Conservation (phyloP, 2,797 vertebrate genomes). For the Bryconaethiops microstoma region DNA sequence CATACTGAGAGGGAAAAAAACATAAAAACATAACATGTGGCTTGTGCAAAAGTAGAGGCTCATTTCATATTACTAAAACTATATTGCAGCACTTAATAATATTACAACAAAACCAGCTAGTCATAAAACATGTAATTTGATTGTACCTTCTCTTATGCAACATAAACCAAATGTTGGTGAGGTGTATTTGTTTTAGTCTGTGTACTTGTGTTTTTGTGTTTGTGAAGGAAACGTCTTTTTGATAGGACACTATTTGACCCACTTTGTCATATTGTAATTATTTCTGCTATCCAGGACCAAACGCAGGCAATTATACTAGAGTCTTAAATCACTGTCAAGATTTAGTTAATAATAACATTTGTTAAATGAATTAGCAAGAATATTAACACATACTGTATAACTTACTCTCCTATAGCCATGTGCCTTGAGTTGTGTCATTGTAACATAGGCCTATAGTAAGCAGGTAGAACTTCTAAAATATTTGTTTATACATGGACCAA, state of each 20-base stretch:
- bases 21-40: too few species aligned
- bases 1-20: too few species aligned
- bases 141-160: background rate
- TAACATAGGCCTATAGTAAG: background rate
- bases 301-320: too few species aligned
- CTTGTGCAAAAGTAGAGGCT: too few species aligned
- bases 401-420: background rate
- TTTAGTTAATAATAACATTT: background rate
- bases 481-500: background rate
- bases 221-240: conserved; percentile 15
- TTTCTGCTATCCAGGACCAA: too few species aligned
- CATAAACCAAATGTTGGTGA: background rate
- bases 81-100: too few species aligned
- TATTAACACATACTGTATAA: background rate
- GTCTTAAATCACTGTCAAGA: background rate
- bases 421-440: conserved; percentile 5
- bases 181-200: background rate
- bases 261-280: background rate
- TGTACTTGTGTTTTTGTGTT: background rate
- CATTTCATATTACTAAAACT: too few species aligned
- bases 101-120: too few species aligned
- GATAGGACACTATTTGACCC: background rate
- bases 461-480: background rate
- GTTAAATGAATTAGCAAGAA: background rate
- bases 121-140: too few species aligned